Evolutionary conservation across 2,797 vertebrate genomes (phyloP), one percentile per base, ranked within the genome.

Genomic region (Neoniphon sammara): DNA sequence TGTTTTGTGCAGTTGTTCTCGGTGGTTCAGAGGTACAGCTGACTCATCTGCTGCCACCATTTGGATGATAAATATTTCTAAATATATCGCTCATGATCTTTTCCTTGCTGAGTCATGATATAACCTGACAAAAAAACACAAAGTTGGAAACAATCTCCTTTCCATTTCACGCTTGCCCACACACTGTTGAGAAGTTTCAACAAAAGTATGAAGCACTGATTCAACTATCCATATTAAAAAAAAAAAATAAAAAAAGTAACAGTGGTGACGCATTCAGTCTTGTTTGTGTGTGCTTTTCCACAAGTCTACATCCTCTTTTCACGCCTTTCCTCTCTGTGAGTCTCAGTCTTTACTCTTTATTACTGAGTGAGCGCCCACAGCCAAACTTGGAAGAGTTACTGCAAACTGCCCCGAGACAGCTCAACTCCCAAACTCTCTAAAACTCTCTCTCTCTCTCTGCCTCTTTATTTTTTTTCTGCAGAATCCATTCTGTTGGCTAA

Each of bases 401-500:
- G 3, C 36, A 39, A 39, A 39, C 36, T 47, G 18, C 46, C 14
- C 46, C 44, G 1, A 18, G 15, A 46, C 44, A 31, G 21, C 60
- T 44, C 17, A 27, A 34, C 31, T 44, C 47, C 50, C 0, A 9
- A 39, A 46, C 63, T 70, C 56, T 31, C 55, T 52, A 31, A 74
- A 12, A 15, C 18, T 25, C 11, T 46, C 31, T 25, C 53, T 60
- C 14, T 52, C 25, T 54, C 36, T 12, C 12, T 1, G 62, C 46
- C 68, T 7, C 8, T 68, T 9, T 8, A 11, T 55, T 74, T 75
- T 39, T 50, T 70, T 52, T 39, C 67, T 5, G 42, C 12, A 2
- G 10, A 7, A 61, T 20, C 69, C 2, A 18, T 63, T 69, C 57
- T 20, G 60, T 55, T 21, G 66, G 63, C 66, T 64, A 8, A 54